Base-by-base conservation (phyloP, 1,140 invertebrate genomes). In the Euwallacea similis region DNA sequence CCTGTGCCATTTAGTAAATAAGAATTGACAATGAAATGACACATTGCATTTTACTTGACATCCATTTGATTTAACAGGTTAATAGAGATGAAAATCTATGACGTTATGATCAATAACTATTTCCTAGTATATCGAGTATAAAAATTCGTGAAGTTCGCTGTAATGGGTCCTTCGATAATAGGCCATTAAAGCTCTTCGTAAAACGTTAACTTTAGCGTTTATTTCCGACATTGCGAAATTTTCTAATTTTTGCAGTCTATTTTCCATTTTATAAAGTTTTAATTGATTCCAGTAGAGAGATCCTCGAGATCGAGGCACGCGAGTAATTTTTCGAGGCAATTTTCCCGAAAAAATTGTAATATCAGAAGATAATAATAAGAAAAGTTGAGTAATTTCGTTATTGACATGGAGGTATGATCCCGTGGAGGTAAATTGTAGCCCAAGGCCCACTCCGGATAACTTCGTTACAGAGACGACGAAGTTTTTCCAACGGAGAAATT, bases 341-440 rank as follows among this genome's bases (percentile, higher is more conserved):
- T 70, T 70, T 59, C 62, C 53, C 41, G 42, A 50, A 72, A 72
- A 72, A 72, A 72, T 66, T 72, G 56, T 72, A 72, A 72, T 72
- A 72, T 72, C 70, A 72, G 70, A 72, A 72, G 70, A 72, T 72
- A 72, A 72, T 72, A 72, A 72, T 72, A 72, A 72, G 70, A 72
- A 72, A 72, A 72, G 70, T 72, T 72, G 64, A 72, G 70, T 72
- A 72, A 72, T 72, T 72, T 72, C 65, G 65, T 72, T 72, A 72
- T 72, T 72, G 70, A 72, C 70, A 64, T 72, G 64, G 62, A 72
- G 63, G 70, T 72, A 69, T 69, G 70, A 72, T 72, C 70, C 64
- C 65, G 63, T 67, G 56, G 70, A 72, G 47, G 70, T 53, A 72
- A 72, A 72, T 72, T 72, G 70, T 72, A 72, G 70, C 70, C 70